Evolutionary conservation across 2,113 vertebrate genomes (phyloP).

Genomic region (Tylochromis polylepis): DNA sequence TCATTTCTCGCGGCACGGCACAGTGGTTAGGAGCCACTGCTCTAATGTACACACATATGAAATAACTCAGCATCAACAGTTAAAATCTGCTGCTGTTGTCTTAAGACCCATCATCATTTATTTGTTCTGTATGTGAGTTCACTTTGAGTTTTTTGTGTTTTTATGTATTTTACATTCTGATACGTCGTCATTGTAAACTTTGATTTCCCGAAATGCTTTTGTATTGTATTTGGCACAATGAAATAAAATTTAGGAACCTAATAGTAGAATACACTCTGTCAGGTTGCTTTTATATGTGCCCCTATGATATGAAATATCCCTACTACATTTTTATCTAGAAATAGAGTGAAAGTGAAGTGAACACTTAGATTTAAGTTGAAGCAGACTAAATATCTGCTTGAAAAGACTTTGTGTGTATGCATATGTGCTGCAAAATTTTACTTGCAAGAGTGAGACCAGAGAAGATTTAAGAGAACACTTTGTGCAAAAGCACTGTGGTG

Average conservation of each 20-base stretch:
- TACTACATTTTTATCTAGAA: neutral
- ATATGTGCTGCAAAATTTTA: neutral
- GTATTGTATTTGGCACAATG: neutral
- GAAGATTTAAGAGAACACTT: neutral
- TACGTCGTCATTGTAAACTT: neutral
- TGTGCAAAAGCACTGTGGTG: neutral
- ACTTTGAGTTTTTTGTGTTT: neutral
- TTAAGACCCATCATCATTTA: neutral
- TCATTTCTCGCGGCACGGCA: too few relatives aligned
- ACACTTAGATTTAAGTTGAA: neutral
- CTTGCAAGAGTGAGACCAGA: neutral
- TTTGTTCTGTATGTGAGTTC: neutral
- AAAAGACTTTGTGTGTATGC: neutral
- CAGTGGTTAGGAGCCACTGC: too few relatives aligned
- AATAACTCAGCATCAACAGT: accelerated
- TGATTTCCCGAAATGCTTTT: neutral
- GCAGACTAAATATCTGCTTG: neutral
- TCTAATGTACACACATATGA: neutral
- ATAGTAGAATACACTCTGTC: neutral
- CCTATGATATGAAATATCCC: neutral
- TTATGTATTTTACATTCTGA: neutral
- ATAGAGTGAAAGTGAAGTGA: neutral
- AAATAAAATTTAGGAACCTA: neutral
- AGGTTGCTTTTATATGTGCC: neutral
- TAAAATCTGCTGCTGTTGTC: neutral